Conservation (phyloP, 2,888 invertebrate genomes). For the Drosophila prolongata region DNA sequence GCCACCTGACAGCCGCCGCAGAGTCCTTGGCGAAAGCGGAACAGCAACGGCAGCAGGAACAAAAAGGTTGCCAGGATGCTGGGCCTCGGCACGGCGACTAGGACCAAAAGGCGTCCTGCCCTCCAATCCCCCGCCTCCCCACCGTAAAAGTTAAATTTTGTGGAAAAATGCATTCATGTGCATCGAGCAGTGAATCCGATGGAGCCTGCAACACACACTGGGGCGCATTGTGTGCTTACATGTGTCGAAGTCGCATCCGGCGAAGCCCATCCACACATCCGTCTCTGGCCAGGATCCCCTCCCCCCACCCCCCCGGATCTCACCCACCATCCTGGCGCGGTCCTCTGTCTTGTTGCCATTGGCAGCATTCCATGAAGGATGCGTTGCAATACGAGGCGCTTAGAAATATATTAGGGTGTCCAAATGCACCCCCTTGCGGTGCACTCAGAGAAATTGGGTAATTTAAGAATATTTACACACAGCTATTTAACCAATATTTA, state of each 20-base stretch:
- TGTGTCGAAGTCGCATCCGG: slow-evolving; percentile 62
- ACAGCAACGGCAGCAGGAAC: slow-evolving; percentile 1
- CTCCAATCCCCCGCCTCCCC: neutral
- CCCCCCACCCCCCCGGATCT: neutral
- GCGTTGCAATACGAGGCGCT: slow-evolving; percentile 49
- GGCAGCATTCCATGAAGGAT: slow-evolving; percentile 62
- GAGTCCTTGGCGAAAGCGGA: slow-evolving; percentile 4
- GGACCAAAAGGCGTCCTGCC: slow-evolving; percentile 24
- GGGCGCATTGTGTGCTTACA: slow-evolving; percentile 48
- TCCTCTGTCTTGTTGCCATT: slow-evolving; percentile 50
- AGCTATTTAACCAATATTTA: no score
- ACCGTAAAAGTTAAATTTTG: slow-evolving; percentile 74
- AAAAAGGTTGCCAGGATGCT: slow-evolving; percentile 22
- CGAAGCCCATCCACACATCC: slow-evolving; percentile 64
- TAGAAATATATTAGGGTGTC: slow-evolving; percentile 45
- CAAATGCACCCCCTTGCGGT: neutral
- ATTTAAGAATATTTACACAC: no score
- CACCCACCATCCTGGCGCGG: slow-evolving; percentile 4
- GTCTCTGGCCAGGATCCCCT: slow-evolving; percentile 20
- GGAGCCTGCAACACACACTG: slow-evolving; percentile 44
- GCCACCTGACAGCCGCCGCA: slow-evolving; percentile 25
- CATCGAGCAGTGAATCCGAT: slow-evolving; percentile 71
- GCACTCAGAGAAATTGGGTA: neutral
- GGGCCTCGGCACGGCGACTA: slow-evolving; percentile 22
- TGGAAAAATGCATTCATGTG: slow-evolving; percentile 79